Evolutionary conservation across 2,113 vertebrate genomes (phyloP), one percentile per base, ranked within the genome.

Genomic region (Podilymbus podiceps): DNA sequence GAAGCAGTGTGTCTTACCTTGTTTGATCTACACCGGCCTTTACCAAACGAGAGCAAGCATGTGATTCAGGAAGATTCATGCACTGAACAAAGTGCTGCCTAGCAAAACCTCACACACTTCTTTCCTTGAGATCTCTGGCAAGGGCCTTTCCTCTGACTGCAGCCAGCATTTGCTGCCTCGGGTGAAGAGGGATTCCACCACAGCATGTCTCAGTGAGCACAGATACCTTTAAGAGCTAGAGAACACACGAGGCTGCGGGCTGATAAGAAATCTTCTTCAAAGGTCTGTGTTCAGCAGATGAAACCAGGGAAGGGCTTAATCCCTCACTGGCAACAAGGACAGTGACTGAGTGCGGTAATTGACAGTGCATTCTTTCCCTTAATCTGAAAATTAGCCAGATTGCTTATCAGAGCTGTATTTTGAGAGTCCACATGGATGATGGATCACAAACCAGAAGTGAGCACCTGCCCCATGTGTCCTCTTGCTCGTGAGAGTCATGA

Each of bases 351-450:
- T 23, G 60, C 6, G 10, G 63, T 89, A 60, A 78, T 11, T 55
- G 63, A 71, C 40, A 50, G 44, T 3, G n/a, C 30, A 18, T 71
- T 77, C 50, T 78, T 73, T 64, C 22, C 38, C 89, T 84, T 50
- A n/a, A 71, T 67, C 68, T 81, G 73, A 89, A 93, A 89, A 92
- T 71, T 30, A 68, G 28, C 6, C 62, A 79, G 85, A 50, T 66
- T n/a, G 60, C 25, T 81, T 72, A 71, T 69, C 69, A 78, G 77
- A 78, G 44, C 52, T 68, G 47, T 60, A 7, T 68, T 96, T 71
- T 87, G 80, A 64, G 56, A 82, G 27, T 25, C 53, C 0, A 0
- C 11, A 3, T 49, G 50, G 78, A 50, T 2, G 4, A 52, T 8
- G 56, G 63, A 46, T n/a, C 76, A 62, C 47, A 72, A 77, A 80